Evolutionary conservation across 2,113 vertebrate genomes (phyloP).

Genomic region (Scomber scombrus): DNA sequence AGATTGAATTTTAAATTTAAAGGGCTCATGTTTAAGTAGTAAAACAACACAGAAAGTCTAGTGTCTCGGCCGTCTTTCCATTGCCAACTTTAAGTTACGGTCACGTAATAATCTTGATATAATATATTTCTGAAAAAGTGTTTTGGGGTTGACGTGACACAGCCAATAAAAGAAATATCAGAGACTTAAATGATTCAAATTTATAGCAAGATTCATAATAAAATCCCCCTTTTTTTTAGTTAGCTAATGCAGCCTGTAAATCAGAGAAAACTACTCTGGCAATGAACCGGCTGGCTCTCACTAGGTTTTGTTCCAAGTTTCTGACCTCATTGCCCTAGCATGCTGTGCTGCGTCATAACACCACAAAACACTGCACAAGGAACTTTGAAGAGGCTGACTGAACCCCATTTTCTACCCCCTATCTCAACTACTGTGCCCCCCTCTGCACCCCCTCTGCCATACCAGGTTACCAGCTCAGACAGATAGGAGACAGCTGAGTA

Average conservation of each 20-base stretch:
- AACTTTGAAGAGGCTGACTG: constrained; percentile 35
- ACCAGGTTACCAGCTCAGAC: constrained; percentile 33
- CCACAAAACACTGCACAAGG: constrained; percentile 47
- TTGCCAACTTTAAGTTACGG: neutral
- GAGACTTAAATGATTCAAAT: constrained; percentile 13
- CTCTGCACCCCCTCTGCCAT: constrained; percentile 18
- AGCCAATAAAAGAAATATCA: neutral
- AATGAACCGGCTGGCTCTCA: constrained; percentile 35
- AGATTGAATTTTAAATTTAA: neutral
- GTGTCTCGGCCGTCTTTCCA: neutral
- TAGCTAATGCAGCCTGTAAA: constrained; percentile 65
- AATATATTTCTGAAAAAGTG: neutral
- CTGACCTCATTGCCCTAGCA: constrained; percentile 74
- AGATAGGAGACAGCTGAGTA: constrained; percentile 75
- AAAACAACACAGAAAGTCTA: neutral
- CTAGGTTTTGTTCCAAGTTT: constrained; percentile 68
- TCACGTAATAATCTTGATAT: neutral
- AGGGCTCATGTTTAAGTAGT: neutral
- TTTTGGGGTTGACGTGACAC: neutral
- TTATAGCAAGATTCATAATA: constrained; percentile 34
- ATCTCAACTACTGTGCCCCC: constrained; percentile 55
- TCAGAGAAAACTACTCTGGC: constrained; percentile 60
- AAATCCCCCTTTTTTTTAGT: constrained; percentile 34
- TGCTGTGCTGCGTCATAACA: constrained; percentile 45
- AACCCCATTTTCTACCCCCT: constrained; percentile 21